Evolutionary conservation across 2,888 invertebrate species (phyloP).

Genomic region (Archips xylosteana): DNA sequence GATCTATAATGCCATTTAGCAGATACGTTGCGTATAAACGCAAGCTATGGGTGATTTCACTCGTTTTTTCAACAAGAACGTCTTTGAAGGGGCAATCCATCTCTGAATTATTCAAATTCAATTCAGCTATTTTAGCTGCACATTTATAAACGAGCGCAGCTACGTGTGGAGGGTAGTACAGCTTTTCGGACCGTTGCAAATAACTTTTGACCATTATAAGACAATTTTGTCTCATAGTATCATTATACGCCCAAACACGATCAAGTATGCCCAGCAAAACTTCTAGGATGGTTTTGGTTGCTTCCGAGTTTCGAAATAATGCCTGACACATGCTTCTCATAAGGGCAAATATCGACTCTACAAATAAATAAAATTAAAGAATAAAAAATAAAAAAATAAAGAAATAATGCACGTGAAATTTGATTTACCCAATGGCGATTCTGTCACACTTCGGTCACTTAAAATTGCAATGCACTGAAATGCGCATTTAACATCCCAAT

Average conservation of each 20-base stretch:
- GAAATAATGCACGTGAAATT: conserved; percentile 20
- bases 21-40: conserved; percentile 74
- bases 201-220: conserved; percentile 76
- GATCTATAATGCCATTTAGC: conserved; percentile 55
- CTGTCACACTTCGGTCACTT: conserved; percentile 55
- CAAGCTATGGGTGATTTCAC: conserved; percentile 64
- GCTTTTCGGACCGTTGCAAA: conserved; percentile 66
- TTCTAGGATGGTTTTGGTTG: conserved; percentile 63
- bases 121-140: conserved; percentile 64
- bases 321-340: conserved; percentile 74
- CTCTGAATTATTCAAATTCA: conserved; percentile 57
- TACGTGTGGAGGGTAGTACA: conserved; percentile 70
- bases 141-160: conserved; percentile 76
- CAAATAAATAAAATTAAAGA: conserved; percentile 47
- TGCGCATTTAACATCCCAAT: conserved; percentile 64
- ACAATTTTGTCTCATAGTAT: conserved; percentile 70
- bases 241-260: conserved; percentile 61
- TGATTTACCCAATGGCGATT: conserved; percentile 66
- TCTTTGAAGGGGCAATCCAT: conserved; percentile 60
- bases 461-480: conserved; percentile 67
- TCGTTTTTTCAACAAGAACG: conserved; percentile 61
- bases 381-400: conserved; percentile 25
- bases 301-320: conserved; percentile 69
- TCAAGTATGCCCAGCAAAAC: conserved; percentile 67
- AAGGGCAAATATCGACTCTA: conserved; percentile 69